phyloP scores from a whole-genome alignment of 2,113 vertebrate species.

The Hippocampus mohnikei region DNA sequence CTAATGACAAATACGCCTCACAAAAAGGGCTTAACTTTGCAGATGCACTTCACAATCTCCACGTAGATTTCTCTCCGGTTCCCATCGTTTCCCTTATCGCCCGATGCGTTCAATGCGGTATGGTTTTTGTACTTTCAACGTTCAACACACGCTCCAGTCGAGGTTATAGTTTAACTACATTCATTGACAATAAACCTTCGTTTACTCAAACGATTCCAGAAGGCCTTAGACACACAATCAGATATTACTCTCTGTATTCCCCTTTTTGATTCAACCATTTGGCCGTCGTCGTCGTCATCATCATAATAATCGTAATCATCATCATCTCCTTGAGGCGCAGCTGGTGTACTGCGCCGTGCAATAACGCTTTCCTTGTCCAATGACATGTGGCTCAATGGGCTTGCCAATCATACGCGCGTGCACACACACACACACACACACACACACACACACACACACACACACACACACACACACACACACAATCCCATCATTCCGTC shows the following conservation, averaged over 20 bases:
- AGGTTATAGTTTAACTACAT: not conserved
- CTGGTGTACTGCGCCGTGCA: slow-evolving; percentile 42
- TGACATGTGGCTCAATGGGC: slow-evolving; percentile 51
- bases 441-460: slow-evolving; percentile 1
- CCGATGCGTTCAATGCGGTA: too few species aligned
- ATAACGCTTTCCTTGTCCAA: slow-evolving; percentile 49
- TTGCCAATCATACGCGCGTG: slow-evolving; percentile 27
- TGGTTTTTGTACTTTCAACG: too few species aligned
- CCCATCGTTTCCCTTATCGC: too few species aligned
- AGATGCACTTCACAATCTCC: too few species aligned
- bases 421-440: not conserved
- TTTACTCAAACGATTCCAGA: slow-evolving; percentile 14
- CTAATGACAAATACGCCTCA: too few species aligned
- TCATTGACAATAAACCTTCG: slow-evolving; percentile 8
- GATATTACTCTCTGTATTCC: not conserved
- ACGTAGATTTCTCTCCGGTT: too few species aligned
- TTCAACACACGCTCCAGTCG: not conserved
- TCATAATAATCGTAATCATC: slow-evolving; percentile 9
- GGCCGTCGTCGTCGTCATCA: slow-evolving; percentile 20
- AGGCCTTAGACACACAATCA: not conserved
- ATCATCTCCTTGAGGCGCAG: slow-evolving; percentile 45
- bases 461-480: not conserved
- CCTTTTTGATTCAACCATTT: slow-evolving; percentile 7
- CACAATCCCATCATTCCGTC: not conserved
- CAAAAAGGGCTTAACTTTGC: too few species aligned